phyloP scores from a whole-genome alignment of 2,797 vertebrate species.

The Manis crassicaudata region DNA sequence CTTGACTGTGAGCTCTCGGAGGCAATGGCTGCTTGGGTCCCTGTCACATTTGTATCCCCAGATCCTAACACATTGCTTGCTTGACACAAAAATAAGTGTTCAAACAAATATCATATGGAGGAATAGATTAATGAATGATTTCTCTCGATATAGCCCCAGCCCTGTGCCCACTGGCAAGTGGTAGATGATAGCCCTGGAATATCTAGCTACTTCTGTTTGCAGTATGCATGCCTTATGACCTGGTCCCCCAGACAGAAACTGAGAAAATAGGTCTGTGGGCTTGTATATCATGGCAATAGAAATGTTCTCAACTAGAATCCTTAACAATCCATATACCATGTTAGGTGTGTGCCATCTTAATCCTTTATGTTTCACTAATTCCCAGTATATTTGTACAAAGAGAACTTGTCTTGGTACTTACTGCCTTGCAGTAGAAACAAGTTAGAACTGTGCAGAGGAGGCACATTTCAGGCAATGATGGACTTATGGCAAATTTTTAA shows the following conservation, averaged over 20 bases:
- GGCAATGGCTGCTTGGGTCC: neutral
- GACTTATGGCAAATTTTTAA: neutral
- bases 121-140: neutral
- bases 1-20: neutral
- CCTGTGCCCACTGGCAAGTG: neutral
- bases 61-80: neutral
- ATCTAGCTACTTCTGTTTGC: neutral
- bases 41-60: neutral
- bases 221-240: fast-evolving
- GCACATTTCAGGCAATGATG: neutral
- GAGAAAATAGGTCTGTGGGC: neutral
- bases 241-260: neutral
- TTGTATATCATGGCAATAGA: neutral
- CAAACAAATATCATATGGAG: neutral
- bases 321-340: neutral
- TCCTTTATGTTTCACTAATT: neutral
- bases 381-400: neutral
- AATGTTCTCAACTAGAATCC: neutral
- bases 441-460: neutral
- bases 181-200: neutral
- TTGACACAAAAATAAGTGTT: neutral
- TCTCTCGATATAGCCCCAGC: neutral
- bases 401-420: neutral
- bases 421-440: constrained; percentile 35
- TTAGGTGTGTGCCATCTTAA: neutral